Conservation (phyloP, 23 tunicate genomes). For the Phallusia fumigata region DNA sequence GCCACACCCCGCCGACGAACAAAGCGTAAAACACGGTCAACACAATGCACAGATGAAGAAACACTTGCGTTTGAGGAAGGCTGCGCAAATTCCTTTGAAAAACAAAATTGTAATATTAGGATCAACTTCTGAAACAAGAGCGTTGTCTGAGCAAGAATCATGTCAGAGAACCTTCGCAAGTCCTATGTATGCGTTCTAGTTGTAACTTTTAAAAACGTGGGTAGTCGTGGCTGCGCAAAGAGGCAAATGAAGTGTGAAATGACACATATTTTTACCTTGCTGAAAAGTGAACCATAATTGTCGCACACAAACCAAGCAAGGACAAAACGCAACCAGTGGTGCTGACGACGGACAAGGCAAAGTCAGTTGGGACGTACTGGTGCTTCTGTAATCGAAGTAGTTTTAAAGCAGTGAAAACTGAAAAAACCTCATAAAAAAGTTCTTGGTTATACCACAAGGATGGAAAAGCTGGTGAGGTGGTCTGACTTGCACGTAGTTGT, state of each 20-base stretch:
- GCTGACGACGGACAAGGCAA: constrained; percentile 11
- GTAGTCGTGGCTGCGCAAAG: no score
- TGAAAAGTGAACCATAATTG: background rate
- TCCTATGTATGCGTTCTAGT: no score
- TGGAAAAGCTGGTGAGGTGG: constrained; percentile 44
- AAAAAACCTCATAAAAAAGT: background rate
- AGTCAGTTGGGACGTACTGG: background rate
- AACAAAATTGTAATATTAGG: background rate
- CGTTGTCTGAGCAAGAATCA: no score
- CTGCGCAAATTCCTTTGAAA: constrained; percentile 9
- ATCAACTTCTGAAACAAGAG: background rate
- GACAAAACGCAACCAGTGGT: constrained; percentile 17
- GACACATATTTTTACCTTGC: constrained; percentile 22
- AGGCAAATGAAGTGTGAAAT: no score
- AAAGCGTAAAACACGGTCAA: background rate
- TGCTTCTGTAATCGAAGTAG: constrained; percentile 13
- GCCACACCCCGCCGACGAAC: constrained; percentile 17
- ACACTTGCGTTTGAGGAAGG: constrained; percentile 16
- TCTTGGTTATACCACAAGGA: constrained; percentile 26
- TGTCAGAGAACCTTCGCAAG: no score
- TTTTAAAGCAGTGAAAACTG: background rate
- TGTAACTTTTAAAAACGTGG: no score
- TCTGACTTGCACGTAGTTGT: constrained; percentile 11
- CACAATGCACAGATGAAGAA: constrained; percentile 20
- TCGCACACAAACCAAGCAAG: background rate